Conservation (phyloP, 2,113 vertebrate species). For the Prochilodus magdalenae region DNA sequence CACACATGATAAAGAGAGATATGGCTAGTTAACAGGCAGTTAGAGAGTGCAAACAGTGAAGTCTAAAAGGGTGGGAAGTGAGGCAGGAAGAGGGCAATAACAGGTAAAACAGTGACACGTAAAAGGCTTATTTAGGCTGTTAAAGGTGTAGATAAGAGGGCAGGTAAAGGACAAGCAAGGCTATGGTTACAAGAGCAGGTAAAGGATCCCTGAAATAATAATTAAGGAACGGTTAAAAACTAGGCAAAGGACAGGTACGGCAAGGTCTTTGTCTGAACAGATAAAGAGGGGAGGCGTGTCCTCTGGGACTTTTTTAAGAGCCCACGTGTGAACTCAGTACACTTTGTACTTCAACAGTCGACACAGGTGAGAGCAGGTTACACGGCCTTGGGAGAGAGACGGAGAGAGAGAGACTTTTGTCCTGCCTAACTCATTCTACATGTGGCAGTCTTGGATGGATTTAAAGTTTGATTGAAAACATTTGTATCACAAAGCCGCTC, state of each 20-base stretch:
- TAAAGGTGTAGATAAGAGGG: not conserved
- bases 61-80: too few species aligned
- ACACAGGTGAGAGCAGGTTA: not conserved
- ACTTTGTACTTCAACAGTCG: not conserved
- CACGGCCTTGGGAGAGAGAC: not conserved
- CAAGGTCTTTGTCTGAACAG: not conserved
- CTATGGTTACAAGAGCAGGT: not conserved
- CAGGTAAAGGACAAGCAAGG: not conserved
- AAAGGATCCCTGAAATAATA: not conserved
- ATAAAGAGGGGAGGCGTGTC: not conserved
- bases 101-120: not conserved
- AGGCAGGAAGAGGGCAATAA: too few species aligned
- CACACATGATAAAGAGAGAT: not conserved
- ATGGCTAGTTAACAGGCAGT: not conserved
- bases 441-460: too few species aligned
- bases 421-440: too few species aligned
- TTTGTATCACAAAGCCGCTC: too few species aligned
- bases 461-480: too few species aligned
- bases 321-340: not conserved
- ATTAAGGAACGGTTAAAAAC: not conserved
- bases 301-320: not conserved
- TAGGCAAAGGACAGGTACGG: not conserved
- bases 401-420: too few species aligned
- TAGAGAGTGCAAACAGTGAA: not conserved
- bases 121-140: not conserved